Evolutionary conservation across 2,888 invertebrate genomes (phyloP), one percentile per base, ranked within the genome.

Genomic region (Omphaloscelis lunosa): DNA sequence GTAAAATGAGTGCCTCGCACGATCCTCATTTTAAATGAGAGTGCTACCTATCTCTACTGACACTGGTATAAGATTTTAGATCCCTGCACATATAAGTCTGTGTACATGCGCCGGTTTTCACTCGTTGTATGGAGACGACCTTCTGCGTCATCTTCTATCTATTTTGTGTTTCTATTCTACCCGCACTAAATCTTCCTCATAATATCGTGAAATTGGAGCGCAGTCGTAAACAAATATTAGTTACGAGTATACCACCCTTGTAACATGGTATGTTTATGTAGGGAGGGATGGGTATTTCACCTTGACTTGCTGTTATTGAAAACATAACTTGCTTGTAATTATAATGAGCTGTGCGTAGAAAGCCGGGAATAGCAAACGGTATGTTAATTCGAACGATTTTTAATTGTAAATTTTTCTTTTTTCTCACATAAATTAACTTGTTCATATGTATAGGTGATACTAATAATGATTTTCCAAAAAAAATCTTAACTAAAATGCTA

Each of bases 161-260:
- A 0, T 29, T 23, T 6, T 12, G 0, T 51, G 63, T 58, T 51
- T 51, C 23, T n/a, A 34, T n/a, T n/a, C 67, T 4, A 17, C 34
- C n/a, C 23, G 23, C 58, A 45, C 41, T 63, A 65, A 72, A 70
- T 81, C 65, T 72, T 77, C 71, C 58, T 39, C 75, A 80, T 48
- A 62, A 75, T 74, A 69, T 73, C 45, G 58, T 65, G 65, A 81
- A 84, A 86, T 77, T 70, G 58, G 63, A 86, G 70, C 58, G 29
- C 51, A 63, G 39, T 72, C 63, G 56, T 75, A 62, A 73, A 75
- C 78, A 78, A 71, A 82, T 65, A 59, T 81, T 81, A 41, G 23
- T 61, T 63, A 45, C 5, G 15, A 45, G 15, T 73, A 45, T n/a
- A 45, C 45, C 17, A n/a, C 34, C 45, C 41, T 29, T 27, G 73